Evolutionary conservation across 2,113 vertebrate genomes (phyloP).

Genomic region (Bos javanicus): DNA sequence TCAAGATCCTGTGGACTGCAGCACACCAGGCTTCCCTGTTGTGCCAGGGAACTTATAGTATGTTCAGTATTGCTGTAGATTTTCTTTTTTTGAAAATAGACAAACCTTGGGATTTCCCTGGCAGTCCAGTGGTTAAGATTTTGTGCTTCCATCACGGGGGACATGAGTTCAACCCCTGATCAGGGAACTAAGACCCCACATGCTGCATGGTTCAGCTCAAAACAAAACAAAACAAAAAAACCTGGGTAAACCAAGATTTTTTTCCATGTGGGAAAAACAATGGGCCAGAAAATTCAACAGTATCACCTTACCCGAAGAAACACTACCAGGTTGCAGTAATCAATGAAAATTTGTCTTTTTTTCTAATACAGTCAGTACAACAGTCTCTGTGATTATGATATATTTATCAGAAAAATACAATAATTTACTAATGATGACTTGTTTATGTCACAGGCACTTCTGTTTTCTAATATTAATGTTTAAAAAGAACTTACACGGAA

Average conservation of each 20-base stretch:
- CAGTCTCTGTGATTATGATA: constrained; percentile 62
- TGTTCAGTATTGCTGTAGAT: background rate
- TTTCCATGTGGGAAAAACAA: constrained; percentile 4
- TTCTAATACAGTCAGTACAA: constrained; percentile 59
- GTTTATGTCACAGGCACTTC: constrained; percentile 47
- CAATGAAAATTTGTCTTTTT: constrained; percentile 68
- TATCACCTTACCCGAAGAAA: constrained; percentile 65
- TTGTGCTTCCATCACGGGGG: background rate
- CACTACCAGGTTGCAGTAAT: constrained; percentile 63
- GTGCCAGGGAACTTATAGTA: background rate
- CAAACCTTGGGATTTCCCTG: background rate
- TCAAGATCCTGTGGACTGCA: background rate
- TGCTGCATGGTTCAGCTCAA: background rate
- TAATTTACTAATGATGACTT: constrained; percentile 46
- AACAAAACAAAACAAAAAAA: background rate
- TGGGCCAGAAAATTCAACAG: constrained; percentile 55
- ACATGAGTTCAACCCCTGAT: background rate
- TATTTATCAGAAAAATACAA: constrained; percentile 60
- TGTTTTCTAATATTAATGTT: constrained; percentile 49
- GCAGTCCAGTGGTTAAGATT: background rate
- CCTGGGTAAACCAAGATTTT: background rate
- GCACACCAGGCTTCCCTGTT: background rate
- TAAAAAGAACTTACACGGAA: background rate
- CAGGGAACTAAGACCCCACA: background rate
- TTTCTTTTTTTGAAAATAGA: constrained; percentile 7